These are phyloP conservation scores for Acipenser ruthenus DNA, from an alignment of 2,797 vertebrate genomes.

Conservation along the genomic window DNA sequence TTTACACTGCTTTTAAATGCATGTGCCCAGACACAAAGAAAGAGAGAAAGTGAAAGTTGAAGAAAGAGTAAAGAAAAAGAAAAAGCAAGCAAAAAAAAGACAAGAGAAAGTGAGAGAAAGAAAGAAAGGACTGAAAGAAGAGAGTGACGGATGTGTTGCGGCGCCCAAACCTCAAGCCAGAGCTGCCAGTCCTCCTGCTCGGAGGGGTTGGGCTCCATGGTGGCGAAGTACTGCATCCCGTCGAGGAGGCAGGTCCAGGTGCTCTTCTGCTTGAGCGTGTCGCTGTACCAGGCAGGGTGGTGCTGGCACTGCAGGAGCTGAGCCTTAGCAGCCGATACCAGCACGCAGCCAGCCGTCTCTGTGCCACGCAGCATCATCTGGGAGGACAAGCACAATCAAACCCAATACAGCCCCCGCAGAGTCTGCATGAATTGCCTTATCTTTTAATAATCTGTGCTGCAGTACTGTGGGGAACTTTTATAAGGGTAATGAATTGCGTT, in stretches of 20 bases:
- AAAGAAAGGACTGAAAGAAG: neutral
- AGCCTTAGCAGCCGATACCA: constrained; percentile 91
- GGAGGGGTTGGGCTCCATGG: constrained; percentile 81
- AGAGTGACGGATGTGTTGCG: neutral
- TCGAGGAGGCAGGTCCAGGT: constrained; percentile 94
- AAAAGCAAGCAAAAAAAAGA: too few species aligned
- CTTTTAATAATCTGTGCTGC: too few species aligned
- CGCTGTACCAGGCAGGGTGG: constrained; percentile 90
- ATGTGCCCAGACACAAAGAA: too few species aligned
- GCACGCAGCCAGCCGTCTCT: constrained; percentile 90
- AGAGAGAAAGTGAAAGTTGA: too few species aligned
- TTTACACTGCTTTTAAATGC: too few species aligned
- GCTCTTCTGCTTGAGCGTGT: constrained; percentile 94
- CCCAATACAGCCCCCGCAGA: too few species aligned
- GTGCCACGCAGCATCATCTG: constrained; percentile 95
- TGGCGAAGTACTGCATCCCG: constrained; percentile 98
- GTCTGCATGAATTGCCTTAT: too few species aligned
- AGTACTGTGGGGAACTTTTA: too few species aligned
- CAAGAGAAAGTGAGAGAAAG: too few species aligned
- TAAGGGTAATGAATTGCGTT: too few species aligned
- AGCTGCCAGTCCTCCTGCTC: constrained; percentile 85
- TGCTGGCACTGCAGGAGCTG: constrained; percentile 93
- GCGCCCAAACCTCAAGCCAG: constrained; percentile 83
- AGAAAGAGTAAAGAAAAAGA: neutral
- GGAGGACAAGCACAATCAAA: neutral